Evolutionary conservation across 2,113 vertebrate species (phyloP).

Genomic region (Oryzias woworae): DNA sequence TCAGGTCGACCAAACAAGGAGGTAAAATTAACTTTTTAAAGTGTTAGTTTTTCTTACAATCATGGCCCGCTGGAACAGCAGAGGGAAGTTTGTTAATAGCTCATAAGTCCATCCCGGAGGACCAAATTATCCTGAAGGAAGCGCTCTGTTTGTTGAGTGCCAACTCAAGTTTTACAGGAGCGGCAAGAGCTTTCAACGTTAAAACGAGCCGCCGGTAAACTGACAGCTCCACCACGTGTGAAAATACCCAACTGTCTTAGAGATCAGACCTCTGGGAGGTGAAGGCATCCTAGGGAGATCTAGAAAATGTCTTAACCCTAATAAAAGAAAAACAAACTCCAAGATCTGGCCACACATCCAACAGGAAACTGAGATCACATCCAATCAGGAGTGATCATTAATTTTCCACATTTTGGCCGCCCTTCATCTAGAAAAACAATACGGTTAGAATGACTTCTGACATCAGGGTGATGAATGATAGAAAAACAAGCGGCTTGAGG

Average conservation of each 20-base stretch:
- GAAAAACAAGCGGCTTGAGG: conserved; percentile 69
- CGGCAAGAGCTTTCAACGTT: conserved; percentile 6
- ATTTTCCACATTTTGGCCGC: conserved; percentile 74
- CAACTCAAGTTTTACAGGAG: conserved; percentile 49
- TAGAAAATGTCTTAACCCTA: conserved; percentile 49
- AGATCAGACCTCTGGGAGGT: neutral
- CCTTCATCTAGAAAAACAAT: conserved; percentile 79
- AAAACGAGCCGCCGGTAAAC: conserved; percentile 26
- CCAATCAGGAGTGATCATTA: conserved; percentile 78
- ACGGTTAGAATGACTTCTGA: conserved; percentile 77
- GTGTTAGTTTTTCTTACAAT: conserved; percentile 73
- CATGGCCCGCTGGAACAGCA: conserved; percentile 49
- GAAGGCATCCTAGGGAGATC: conserved; percentile 4
- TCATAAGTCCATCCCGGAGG: conserved; percentile 65
- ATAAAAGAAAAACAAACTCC: conserved; percentile 76
- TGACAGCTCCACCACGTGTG: conserved; percentile 27
- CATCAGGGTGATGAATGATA: conserved; percentile 78
- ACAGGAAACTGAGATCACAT: conserved; percentile 81
- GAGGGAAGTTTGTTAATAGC: conserved; percentile 74
- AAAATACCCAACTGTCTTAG: conserved; percentile 16
- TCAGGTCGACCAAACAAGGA: conserved; percentile 73
- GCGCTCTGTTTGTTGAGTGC: conserved; percentile 65
- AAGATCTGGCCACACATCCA: conserved; percentile 73
- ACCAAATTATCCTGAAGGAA: conserved; percentile 71
- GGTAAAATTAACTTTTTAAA: conserved; percentile 71